Conservation (phyloP, 2,113 vertebrate species). For the Halichoerus grypus region DNA sequence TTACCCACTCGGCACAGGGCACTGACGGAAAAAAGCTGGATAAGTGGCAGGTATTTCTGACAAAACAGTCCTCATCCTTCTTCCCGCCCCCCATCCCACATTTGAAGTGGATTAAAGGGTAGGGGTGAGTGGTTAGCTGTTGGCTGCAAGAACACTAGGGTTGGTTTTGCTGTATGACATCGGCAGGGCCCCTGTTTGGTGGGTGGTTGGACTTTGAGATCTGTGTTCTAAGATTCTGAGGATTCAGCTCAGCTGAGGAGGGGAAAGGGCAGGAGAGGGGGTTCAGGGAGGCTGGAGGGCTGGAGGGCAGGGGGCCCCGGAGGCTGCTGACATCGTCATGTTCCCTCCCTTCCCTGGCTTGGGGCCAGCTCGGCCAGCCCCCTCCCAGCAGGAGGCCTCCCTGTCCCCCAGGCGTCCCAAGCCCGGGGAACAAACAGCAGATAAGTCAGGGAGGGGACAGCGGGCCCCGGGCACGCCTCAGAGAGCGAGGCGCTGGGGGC, state of each 20-base stretch:
- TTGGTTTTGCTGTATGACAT: conserved; percentile 54
- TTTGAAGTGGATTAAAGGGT: not conserved
- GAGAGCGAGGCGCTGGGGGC: not conserved
- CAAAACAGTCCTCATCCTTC: not conserved
- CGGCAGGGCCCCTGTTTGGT: conserved; percentile 15
- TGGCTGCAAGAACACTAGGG: not conserved
- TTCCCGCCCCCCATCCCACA: too few species aligned
- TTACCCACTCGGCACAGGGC: not conserved
- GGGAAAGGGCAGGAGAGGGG: not conserved
- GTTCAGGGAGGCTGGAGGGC: not conserved
- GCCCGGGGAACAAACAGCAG: conserved; percentile 39
- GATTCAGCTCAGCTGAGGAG: conserved; percentile 27
- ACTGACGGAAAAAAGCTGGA: not conserved
- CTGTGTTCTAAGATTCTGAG: conserved; percentile 37
- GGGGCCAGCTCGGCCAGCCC: conserved; percentile 34
- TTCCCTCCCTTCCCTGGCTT: conserved; percentile 29
- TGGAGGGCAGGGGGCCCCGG: not conserved
- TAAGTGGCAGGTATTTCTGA: not conserved
- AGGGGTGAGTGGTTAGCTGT: not conserved
- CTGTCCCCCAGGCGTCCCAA: not conserved
- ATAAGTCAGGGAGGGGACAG: conserved; percentile 66
- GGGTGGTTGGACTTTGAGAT: conserved; percentile 66
- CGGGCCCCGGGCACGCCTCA: not conserved
- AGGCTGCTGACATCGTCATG: not conserved
- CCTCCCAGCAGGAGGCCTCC: conserved; percentile 69